These are phyloP conservation scores for Psittacara wagleri DNA, from an alignment of 2,113 vertebrate genomes.

Conservation along the genomic window DNA sequence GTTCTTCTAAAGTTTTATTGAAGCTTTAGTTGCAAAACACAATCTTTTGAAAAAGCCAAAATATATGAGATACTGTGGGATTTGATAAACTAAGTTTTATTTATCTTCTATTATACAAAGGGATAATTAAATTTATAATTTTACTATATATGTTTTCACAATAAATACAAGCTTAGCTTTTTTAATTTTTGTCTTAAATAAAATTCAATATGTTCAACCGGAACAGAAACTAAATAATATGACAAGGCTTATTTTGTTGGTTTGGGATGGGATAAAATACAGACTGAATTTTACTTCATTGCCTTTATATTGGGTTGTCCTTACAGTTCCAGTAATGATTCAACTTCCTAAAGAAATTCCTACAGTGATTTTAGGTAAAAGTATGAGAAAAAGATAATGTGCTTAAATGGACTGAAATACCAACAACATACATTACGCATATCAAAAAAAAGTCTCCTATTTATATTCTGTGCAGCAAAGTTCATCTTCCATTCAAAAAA, in stretches of 20 bases:
- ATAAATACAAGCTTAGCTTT: background rate
- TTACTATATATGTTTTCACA: background rate
- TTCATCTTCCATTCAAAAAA: background rate
- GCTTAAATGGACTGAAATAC: background rate
- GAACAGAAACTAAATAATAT: background rate
- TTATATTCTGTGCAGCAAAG: background rate
- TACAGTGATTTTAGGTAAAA: background rate
- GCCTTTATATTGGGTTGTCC: background rate
- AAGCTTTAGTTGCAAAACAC: background rate
- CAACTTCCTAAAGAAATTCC: background rate
- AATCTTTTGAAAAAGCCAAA: background rate
- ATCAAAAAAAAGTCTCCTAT: rapidly evolving
- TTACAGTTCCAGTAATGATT: background rate
- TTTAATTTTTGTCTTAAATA: background rate
- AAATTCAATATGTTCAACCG: background rate
- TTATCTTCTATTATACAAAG: background rate
- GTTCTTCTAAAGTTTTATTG: background rate
- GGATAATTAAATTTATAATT: background rate
- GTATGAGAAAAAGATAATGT: rapidly evolving
- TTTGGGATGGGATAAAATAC: background rate
- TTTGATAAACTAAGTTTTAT: background rate
- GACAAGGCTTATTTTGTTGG: background rate
- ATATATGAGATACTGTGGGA: rapidly evolving
- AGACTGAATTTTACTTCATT: background rate
- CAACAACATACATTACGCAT: background rate